Evolutionary conservation across 2,113 vertebrate species (phyloP).

Genomic region (Leucosticte australis): DNA sequence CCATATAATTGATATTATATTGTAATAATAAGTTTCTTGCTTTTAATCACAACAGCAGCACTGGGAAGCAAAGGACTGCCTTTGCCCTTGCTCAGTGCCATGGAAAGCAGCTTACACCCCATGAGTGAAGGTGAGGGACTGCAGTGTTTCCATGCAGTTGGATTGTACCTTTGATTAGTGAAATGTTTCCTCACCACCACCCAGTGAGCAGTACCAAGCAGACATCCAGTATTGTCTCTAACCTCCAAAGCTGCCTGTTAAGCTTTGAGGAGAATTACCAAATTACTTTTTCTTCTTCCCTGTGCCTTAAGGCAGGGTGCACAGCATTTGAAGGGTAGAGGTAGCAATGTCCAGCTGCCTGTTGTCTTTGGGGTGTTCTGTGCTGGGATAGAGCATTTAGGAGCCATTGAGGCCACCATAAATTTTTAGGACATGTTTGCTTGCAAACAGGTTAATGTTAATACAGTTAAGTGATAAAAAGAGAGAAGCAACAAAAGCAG

Average conservation of each 20-base stretch:
- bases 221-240: background rate
- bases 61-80: background rate
- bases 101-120: background rate
- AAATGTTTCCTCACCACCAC: background rate
- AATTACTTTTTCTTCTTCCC: background rate
- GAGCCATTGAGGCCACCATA: background rate
- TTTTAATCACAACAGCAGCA: background rate
- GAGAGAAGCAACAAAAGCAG: background rate
- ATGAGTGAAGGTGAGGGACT: background rate
- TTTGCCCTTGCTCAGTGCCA: background rate
- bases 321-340: background rate
- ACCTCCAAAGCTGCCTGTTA: background rate
- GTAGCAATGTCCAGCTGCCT: background rate
- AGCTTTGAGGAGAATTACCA: background rate
- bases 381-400: background rate
- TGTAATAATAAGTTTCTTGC: background rate
- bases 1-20: background rate
- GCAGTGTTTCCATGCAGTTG: background rate
- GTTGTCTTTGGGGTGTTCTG: background rate
- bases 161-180: background rate
- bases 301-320: background rate
- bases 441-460: background rate
- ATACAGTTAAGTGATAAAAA: background rate
- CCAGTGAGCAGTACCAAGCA: background rate
- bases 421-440: background rate